phyloP scores from a whole-genome alignment of 2,888 invertebrate species.

The Iselma pallidipennis region DNA sequence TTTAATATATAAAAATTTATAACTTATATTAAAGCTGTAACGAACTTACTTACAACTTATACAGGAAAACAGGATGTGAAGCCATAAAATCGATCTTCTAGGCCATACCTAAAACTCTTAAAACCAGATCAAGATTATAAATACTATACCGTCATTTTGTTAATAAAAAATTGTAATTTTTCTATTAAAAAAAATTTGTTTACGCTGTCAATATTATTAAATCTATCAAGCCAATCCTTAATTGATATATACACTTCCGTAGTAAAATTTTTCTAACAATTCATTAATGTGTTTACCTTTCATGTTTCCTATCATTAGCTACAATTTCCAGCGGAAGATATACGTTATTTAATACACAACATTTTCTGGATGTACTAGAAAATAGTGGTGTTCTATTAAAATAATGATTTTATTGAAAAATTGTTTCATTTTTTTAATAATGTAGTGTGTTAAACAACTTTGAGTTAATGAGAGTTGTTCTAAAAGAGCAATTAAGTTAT shows the following conservation, averaged over 20 bases:
- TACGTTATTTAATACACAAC: background rate
- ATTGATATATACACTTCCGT: conserved; percentile 7
- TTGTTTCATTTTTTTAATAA: background rate
- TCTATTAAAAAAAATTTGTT: no score
- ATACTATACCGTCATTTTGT: no score
- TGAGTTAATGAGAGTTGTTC: conserved; percentile 26
- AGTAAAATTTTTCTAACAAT: conserved; percentile 14
- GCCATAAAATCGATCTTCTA: background rate
- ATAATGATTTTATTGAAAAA: background rate
- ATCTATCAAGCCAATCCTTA: conserved; percentile 3
- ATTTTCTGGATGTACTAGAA: background rate
- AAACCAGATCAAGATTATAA: background rate
- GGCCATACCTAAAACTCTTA: background rate
- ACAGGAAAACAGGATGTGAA: background rate
- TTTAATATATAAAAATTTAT: background rate
- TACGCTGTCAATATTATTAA: no score
- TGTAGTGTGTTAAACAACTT: conserved; percentile 17
- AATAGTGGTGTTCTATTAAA: background rate
- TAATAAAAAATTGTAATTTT: no score
- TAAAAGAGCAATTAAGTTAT: conserved; percentile 26
- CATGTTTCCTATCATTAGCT: conserved; percentile 20
- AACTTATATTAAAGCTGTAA: background rate
- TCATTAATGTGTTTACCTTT: conserved; percentile 28
- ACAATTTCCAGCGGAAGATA: conserved; percentile 13
- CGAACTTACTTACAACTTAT: background rate